Evolutionary conservation across 2,113 vertebrate species (phyloP).

Genomic region (Limnothrissa miodon): DNA sequence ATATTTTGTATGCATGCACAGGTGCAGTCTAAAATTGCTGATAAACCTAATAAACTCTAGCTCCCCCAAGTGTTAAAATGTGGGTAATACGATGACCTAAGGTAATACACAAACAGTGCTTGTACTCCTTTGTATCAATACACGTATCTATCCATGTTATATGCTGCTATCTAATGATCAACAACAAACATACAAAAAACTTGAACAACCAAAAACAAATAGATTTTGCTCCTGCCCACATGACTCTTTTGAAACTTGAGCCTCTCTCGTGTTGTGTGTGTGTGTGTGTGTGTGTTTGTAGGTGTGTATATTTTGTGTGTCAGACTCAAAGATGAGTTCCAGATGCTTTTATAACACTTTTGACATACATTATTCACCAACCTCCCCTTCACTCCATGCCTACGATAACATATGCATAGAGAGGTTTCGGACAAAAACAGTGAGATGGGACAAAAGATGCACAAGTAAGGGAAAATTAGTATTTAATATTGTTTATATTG

Average conservation of each 20-base stretch:
- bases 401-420: neutral
- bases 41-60: neutral
- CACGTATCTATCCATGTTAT: neutral
- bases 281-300: neutral
- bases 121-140: neutral
- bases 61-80: neutral
- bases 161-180: neutral
- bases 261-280: neutral
- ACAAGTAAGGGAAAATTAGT: neutral
- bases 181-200: neutral
- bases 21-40: neutral
- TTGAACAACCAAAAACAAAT: neutral
- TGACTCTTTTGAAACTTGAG: neutral
- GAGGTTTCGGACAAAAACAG: neutral
- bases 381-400: neutral
- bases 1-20: neutral
- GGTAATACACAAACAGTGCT: neutral
- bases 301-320: constrained; percentile 23
- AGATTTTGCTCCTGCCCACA: neutral
- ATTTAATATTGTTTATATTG: neutral
- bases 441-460: neutral
- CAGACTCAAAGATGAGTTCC: constrained; percentile 18
- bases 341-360: constrained; percentile 9
- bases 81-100: neutral
- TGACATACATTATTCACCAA: neutral